Evolutionary conservation across 2,888 invertebrate genomes (phyloP).

Genomic region (Merodon equestris): DNA sequence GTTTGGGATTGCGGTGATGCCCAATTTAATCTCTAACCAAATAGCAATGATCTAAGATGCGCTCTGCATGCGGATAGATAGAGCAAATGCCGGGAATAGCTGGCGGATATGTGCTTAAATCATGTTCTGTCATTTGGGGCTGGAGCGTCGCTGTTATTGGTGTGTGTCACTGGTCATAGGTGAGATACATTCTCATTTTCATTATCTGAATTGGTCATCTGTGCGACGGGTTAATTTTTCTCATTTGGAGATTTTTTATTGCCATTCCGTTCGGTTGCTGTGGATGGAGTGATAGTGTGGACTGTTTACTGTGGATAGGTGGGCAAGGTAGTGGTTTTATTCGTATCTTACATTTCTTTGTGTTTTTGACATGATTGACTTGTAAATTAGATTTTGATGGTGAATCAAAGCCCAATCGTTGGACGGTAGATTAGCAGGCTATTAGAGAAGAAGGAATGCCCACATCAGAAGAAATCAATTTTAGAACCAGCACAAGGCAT

Average conservation of each 20-base stretch:
- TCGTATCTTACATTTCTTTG: no score
- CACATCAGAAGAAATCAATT: no score
- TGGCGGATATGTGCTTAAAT: slow-evolving; percentile 13
- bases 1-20: slow-evolving; percentile 18
- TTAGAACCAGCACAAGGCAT: no score
- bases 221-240: slow-evolving; percentile 19
- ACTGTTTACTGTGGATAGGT: no score
- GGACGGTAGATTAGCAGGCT: no score
- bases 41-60: slow-evolving; percentile 16
- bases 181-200: slow-evolving; percentile 39
- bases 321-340: neutral
- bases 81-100: slow-evolving; percentile 9
- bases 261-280: slow-evolving; percentile 10
- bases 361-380: no score
- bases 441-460: no score
- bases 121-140: neutral
- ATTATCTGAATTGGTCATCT: slow-evolving; percentile 35
- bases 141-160: slow-evolving; percentile 15
- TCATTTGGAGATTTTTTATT: slow-evolving; percentile 22
- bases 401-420: no score
- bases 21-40: slow-evolving; percentile 41
- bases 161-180: slow-evolving; percentile 21
- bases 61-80: slow-evolving; percentile 8
- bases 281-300: no score
- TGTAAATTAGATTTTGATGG: no score